phyloP scores from a whole-genome alignment of 2,888 invertebrate species.

The Zonitis immaculata region DNA sequence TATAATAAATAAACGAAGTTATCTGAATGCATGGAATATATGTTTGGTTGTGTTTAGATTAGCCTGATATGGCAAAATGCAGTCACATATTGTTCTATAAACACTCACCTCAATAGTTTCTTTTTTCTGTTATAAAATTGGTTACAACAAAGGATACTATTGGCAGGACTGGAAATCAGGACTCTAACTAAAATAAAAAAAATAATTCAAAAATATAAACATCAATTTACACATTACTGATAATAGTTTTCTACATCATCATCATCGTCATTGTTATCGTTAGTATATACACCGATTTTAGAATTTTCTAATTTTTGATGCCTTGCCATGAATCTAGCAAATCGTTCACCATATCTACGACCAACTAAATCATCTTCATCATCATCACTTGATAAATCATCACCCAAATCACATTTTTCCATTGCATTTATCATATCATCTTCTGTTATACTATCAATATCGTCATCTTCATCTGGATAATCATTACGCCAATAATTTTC shows the following conservation, averaged over 20 bases:
- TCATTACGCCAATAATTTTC: conserved; percentile 75
- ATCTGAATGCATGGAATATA: conserved; percentile 43
- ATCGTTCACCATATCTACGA: conserved; percentile 59
- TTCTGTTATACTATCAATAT: conserved; percentile 55
- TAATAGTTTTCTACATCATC: conserved; percentile 19
- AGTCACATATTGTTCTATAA: conserved; percentile 25
- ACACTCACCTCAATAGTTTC: not conserved
- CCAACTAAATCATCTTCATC: conserved; percentile 51
- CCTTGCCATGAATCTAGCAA: conserved; percentile 63
- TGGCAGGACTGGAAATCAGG: not conserved
- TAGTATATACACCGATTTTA: conserved; percentile 27
- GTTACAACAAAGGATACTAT: not conserved
- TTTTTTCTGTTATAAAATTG: not conserved
- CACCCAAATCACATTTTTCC: conserved; percentile 40
- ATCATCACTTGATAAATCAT: conserved; percentile 45
- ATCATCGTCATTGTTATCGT: conserved; percentile 35
- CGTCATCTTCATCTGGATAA: conserved; percentile 59
- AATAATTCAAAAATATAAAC: not conserved
- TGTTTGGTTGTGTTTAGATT: conserved; percentile 42
- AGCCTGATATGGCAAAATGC: conserved; percentile 37
- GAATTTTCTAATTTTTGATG: conserved; percentile 37
- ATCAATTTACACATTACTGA: not conserved
- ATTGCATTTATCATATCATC: conserved; percentile 61
- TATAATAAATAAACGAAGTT: conserved; percentile 47
- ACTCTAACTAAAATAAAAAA: not conserved